phyloP scores from a whole-genome alignment of 2,888 invertebrate species.

The Volucella inanis region DNA sequence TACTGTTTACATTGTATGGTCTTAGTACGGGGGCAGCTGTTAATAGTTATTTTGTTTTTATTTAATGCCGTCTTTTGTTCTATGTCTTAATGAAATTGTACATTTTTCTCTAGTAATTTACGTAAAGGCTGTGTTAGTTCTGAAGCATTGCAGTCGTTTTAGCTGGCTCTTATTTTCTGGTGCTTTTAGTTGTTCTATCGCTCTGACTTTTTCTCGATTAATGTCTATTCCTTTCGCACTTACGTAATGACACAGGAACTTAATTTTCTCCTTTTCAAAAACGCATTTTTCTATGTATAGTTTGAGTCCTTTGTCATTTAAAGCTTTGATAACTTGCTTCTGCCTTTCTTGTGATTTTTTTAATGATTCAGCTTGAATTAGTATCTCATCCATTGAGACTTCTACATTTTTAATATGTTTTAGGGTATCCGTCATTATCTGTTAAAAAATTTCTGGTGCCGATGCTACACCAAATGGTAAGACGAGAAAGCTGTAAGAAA shows the following conservation, averaged over 20 bases:
- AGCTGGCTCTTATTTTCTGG: slow-evolving; percentile 4
- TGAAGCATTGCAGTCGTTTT: slow-evolving; percentile 8
- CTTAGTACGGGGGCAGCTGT: slow-evolving; percentile 3
- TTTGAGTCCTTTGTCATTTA: slow-evolving; percentile 6
- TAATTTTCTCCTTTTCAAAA: slow-evolving; percentile 4
- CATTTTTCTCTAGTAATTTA: slow-evolving; percentile 7
- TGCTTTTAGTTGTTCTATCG: slow-evolving; percentile 21
- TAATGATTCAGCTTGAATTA: background rate
- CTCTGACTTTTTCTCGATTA: slow-evolving; percentile 9
- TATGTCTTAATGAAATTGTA: slow-evolving; percentile 3
- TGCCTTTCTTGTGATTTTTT: background rate
- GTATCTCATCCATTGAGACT: slow-evolving; percentile 21
- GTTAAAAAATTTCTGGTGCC: slow-evolving; percentile 2
- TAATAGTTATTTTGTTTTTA: background rate
- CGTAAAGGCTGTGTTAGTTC: slow-evolving; percentile 4
- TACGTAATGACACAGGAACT: background rate
- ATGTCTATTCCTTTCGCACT: background rate
- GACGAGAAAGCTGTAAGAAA: slow-evolving; percentile 14
- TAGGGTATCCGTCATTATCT: slow-evolving; percentile 2
- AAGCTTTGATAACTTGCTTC: slow-evolving; percentile 1
- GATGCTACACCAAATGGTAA: slow-evolving; percentile 39
- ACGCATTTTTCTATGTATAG: slow-evolving; percentile 1
- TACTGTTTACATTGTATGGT: no score
- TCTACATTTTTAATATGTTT: slow-evolving; percentile 13
- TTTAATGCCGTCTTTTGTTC: background rate